Evolutionary conservation across 2,888 invertebrate genomes (phyloP).

Genomic region (Lamellibrachia satsuma): DNA sequence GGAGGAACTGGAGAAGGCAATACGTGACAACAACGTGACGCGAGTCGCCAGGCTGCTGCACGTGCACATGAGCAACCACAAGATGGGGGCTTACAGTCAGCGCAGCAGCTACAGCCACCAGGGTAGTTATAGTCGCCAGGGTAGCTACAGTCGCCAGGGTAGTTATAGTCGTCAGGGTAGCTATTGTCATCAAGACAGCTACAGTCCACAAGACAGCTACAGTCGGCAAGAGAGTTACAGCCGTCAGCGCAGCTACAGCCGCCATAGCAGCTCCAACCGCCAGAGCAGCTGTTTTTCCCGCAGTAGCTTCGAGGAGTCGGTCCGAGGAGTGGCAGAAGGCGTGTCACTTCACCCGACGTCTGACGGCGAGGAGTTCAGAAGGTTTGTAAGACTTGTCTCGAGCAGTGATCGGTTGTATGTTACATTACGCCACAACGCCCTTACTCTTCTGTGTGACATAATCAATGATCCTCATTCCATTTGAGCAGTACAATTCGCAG

Average conservation of each 20-base stretch:
- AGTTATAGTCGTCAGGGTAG: background rate
- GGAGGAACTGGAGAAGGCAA: constrained; percentile 69
- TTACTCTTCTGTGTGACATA: background rate
- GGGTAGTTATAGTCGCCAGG: background rate
- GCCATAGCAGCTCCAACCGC: background rate
- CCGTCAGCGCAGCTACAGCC: background rate
- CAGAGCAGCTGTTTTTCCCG: background rate
- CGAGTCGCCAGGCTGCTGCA: constrained; percentile 69
- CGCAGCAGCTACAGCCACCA: constrained; percentile 27
- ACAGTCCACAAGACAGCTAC: background rate
- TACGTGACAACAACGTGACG: constrained; percentile 68
- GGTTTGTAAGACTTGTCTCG: background rate
- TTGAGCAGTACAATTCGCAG: background rate
- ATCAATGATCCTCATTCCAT: background rate
- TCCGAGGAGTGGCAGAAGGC: background rate
- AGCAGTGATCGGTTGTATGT: background rate
- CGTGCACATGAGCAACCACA: constrained; percentile 60
- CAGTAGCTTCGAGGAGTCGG: background rate
- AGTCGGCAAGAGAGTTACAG: background rate
- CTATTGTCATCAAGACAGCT: background rate
- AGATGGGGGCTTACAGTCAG: constrained; percentile 33
- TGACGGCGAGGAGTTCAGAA: background rate
- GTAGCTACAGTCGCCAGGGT: background rate
- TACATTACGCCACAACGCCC: background rate
- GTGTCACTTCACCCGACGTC: background rate